A percentile compares a stretch with the other conserved stretches of the same genome.
phyloP scores from a whole-genome alignment of 2,113 vertebrate genomes.

The Gymnobelideus leadbeateri region DNA sequence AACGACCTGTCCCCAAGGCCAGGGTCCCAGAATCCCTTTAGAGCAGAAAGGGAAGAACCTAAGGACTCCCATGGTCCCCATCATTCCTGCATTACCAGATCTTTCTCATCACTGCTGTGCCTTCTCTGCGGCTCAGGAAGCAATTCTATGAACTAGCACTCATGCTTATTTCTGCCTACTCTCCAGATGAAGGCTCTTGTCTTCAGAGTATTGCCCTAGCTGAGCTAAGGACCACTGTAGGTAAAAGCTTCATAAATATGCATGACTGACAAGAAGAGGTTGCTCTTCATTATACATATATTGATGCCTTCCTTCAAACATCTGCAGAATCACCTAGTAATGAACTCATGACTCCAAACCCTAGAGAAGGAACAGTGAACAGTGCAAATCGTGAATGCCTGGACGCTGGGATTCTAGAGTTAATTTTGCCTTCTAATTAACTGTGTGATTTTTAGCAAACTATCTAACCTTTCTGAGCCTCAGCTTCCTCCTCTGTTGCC shows the following conservation, averaged over 20 bases:
- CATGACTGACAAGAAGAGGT: background rate
- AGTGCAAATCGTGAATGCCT: background rate
- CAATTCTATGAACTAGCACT: background rate
- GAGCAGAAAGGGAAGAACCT: background rate
- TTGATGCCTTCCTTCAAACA: background rate
- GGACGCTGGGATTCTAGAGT: background rate
- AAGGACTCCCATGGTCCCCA: background rate
- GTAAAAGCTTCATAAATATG: conserved; percentile 2
- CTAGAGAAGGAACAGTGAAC: background rate
- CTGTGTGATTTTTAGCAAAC: background rate
- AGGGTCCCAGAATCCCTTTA: background rate
- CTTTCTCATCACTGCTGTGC: background rate
- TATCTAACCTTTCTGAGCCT: background rate
- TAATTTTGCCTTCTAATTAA: background rate
- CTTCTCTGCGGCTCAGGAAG: background rate
- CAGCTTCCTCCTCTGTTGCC: background rate
- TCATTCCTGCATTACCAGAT: background rate
- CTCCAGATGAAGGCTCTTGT: background rate
- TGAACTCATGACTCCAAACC: background rate
- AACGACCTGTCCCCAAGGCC: background rate
- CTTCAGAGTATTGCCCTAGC: background rate
- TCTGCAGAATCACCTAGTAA: background rate
- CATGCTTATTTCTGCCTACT: background rate
- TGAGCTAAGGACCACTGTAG: background rate
- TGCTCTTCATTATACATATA: background rate